These are phyloP conservation scores for Semicossyphus pulcher DNA, from an alignment of 2,113 vertebrate genomes.

Conservation along the genomic window DNA sequence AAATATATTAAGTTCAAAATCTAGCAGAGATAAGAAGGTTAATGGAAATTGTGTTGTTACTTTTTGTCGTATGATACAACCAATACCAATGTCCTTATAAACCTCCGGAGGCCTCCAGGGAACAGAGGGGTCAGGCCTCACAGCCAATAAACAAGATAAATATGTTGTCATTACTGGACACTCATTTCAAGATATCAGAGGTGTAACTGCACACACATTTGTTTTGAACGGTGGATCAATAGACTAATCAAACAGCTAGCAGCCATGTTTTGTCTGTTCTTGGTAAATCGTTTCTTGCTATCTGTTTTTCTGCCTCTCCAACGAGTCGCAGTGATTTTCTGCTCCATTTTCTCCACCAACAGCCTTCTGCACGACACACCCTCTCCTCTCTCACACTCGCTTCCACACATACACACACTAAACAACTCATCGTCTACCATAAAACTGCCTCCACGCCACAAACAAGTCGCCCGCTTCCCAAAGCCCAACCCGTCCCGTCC, in stretches of 20 bases:
- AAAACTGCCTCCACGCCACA: constrained; percentile 41
- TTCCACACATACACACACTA: constrained; percentile 18
- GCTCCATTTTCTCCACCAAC: constrained; percentile 56
- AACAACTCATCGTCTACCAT: constrained; percentile 17
- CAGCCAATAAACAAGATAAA: constrained; percentile 6
- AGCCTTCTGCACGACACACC: constrained; percentile 16
- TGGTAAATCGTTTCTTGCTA: constrained; percentile 18
- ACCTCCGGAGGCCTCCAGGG: not conserved
- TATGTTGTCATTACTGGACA: constrained; percentile 1
- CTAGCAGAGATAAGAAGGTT: no score
- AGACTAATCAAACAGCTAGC: not conserved
- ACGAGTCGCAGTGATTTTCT: constrained; percentile 39
- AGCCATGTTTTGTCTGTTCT: constrained; percentile 34
- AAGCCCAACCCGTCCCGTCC: constrained; percentile 26
- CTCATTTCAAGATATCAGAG: not conserved
- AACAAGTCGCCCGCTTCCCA: constrained; percentile 34
- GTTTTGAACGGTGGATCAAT: constrained; percentile 14
- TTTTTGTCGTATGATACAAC: not conserved
- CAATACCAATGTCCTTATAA: not conserved
- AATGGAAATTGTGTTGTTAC: no score
- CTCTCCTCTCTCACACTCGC: constrained; percentile 6
- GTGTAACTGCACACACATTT: not conserved
- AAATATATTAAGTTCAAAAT: not conserved
- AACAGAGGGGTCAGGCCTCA: not conserved
- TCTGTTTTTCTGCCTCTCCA: constrained; percentile 5